These are phyloP conservation scores for Anguilla anguilla DNA, from an alignment of 2,797 vertebrate genomes.

Conservation along the genomic window DNA sequence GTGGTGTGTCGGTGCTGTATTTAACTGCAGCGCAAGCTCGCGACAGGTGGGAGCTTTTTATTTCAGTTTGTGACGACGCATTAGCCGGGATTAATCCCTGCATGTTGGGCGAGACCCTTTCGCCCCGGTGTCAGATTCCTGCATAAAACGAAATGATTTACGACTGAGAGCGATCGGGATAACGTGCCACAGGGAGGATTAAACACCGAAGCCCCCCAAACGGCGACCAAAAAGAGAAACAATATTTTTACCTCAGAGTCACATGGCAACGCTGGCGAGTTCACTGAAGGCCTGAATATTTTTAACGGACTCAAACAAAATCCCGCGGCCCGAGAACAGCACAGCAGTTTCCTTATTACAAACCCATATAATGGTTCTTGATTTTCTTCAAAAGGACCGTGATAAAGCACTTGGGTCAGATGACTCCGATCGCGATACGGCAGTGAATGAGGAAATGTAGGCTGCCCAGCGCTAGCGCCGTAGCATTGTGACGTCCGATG, in stretches of 20 bases:
- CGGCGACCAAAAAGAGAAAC: background rate
- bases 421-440: background rate
- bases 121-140: background rate
- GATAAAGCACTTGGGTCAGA: background rate
- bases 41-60: conserved; percentile 8
- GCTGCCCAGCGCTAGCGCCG: background rate
- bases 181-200: background rate
- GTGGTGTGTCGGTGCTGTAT: background rate
- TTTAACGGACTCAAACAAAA: no score
- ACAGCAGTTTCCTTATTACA: background rate
- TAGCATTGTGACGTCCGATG: background rate
- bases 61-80: background rate
- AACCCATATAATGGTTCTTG: background rate
- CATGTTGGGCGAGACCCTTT: background rate
- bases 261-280: background rate
- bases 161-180: background rate
- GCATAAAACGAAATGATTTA: background rate
- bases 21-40: background rate
- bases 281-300: background rate
- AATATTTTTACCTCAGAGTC: background rate
- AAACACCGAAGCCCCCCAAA: background rate
- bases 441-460: background rate
- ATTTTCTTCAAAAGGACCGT: background rate
- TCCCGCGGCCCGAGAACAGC: background rate
- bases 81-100: conserved; percentile 9